A percentile compares a stretch with the other conserved stretches of the same genome.
Conservation (phyloP, 2,888 invertebrate genomes). For the Acleris literana region DNA sequence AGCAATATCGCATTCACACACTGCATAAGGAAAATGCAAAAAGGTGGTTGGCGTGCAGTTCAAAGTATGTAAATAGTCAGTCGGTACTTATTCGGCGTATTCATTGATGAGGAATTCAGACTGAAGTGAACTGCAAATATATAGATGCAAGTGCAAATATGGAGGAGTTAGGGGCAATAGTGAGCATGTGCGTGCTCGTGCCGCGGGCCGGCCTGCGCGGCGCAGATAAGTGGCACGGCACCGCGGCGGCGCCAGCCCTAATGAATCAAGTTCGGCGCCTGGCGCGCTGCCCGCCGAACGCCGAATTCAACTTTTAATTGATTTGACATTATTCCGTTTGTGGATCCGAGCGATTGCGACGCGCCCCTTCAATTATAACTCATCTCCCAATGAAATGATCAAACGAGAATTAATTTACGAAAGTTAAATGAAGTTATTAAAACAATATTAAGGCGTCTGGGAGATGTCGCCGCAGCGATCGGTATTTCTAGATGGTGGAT, state of each 20-base stretch:
- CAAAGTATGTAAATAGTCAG: neutral
- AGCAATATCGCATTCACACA: slow-evolving; percentile 21
- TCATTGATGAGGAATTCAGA: neutral
- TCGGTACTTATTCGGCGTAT: too few species aligned
- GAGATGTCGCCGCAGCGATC: slow-evolving; percentile 56
- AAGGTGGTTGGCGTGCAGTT: neutral
- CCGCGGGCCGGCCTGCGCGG: slow-evolving; percentile 48
- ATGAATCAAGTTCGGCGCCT: slow-evolving; percentile 72
- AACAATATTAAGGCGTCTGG: slow-evolving; percentile 46
- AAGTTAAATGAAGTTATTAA: slow-evolving; percentile 75
- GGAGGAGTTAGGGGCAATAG: slow-evolving; percentile 20
- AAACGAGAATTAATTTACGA: slow-evolving; percentile 78
- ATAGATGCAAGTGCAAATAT: neutral
- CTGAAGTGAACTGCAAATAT: neutral
- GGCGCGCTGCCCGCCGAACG: slow-evolving; percentile 61
- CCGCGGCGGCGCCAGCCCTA: slow-evolving; percentile 52
- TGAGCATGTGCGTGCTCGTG: slow-evolving; percentile 49
- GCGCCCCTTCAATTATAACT: slow-evolving; percentile 77
- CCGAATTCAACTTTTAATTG: slow-evolving; percentile 79
- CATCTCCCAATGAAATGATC: slow-evolving; percentile 75
- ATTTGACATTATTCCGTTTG: slow-evolving; percentile 81
- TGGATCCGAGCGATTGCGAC: slow-evolving; percentile 67
- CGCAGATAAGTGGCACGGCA: slow-evolving; percentile 55
- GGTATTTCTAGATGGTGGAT: slow-evolving; percentile 30
- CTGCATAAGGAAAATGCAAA: slow-evolving; percentile 5